Evolutionary conservation across 1,140 invertebrate species (phyloP), one percentile per base, ranked within the genome.

Genomic region (Platyura marginata): DNA sequence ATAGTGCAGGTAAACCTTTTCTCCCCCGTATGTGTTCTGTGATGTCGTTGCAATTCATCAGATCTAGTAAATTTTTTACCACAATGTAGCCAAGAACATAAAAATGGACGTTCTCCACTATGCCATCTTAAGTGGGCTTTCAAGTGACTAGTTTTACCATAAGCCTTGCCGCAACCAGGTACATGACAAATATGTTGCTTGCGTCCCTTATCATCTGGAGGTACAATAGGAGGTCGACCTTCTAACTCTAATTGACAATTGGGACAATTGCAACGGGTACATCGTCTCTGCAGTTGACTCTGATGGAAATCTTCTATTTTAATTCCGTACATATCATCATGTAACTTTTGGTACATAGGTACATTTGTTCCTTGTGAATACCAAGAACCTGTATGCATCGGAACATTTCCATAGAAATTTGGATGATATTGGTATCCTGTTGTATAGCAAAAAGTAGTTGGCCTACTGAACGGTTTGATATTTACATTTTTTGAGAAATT

Each of bases 141-240:
- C 16, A 93, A 58, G 57, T 94, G 88, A 0, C 85, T 91, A 0
- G 88, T 91, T 57, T 93, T 93, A 0, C 84, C 84, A 54, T 93
- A 94, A 9, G 87, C 75, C 59, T 92, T 91, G 43, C 77, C 78
- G 62, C 91, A 95, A n/a, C 84, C 86, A 3, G 81, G 74, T 21
- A 90, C 76, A 61, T 94, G 87, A 59, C 91, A 95, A 13, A 87
- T 75, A 59, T 96, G 91, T 48, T 84, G 77, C 43, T 78, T 71
- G 51, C 81, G 81, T 1, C 70, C 65, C 5, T 67, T 64, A 44
- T 71, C 69, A 46, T 72, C 69, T 1, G 70, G 65, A 2, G 62
- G 60, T 32, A 71, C 77, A 53, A 71, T 77, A 32, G 57, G 67
- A 5, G 52, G 68, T 51, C 65, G 67, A 2, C 64, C 74, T 47